Base-by-base conservation (phyloP, 2,888 invertebrate genomes). In the Tupiocoris notatus region DNA sequence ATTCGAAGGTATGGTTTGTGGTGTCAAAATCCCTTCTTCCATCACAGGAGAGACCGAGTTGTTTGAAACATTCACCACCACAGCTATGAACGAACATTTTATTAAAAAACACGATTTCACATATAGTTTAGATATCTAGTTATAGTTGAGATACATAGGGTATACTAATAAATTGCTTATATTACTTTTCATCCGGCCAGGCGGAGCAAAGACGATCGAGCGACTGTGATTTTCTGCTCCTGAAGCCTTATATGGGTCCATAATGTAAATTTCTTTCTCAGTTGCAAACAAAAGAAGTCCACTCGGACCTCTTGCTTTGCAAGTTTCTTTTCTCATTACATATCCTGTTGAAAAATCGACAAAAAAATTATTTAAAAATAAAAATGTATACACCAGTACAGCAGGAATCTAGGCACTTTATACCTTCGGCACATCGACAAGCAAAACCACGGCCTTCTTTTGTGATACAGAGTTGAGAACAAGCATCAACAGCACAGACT, bases 401-500 rank as follows among this genome's bases (percentile, higher is more conserved):
- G n/a, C n/a, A n/a, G n/a, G n/a, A n/a, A n/a, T n/a, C n/a, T n/a
- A n/a, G n/a, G n/a, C n/a, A n/a, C n/a, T n/a, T n/a, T n/a, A 39
- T 54, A 17, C 85, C 85, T 23, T 82, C 80, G 3, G 82, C 83
- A 81, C 86, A 86, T 57, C 83, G 82, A 79, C 86, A 86, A 56
- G 82, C 81, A 79, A 83, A 62, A 79, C 81, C 78, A 67, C 86
- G 86, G 80, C 88, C 86, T 80, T 88, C 88, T 80, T 88, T 88
- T 77, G 87, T 87, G 20, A 90, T 86, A 82, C 93, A 94, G 73
- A 90, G 85, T 83, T 95, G 94, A 20, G 94, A 90, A 83, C 95
- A 95, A 1, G 89, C 86, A 64, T 90, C 89, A 87, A 92, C 92
- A 73, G 87, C 85, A 83, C 92, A 92, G 67, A 82, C 83, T 61